phyloP scores from a whole-genome alignment of 2,888 invertebrate species.

The Pseudanteris insignis region DNA sequence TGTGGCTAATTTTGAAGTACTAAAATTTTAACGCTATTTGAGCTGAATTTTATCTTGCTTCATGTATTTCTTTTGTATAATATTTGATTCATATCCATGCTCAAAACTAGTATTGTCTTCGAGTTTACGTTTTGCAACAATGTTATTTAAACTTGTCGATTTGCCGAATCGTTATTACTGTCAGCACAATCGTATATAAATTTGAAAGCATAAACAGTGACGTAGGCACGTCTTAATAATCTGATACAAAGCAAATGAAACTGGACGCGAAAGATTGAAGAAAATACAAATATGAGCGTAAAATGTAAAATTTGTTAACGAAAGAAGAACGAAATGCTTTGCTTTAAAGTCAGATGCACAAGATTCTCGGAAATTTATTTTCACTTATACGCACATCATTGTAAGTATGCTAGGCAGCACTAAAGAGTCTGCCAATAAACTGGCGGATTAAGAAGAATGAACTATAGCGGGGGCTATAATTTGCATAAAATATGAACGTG shows the following conservation, averaged over 20 bases:
- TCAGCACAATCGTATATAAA: conserved; percentile 13
- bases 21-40: no score
- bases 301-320: conserved; percentile 41
- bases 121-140: no score
- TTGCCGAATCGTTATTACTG: conserved; percentile 12
- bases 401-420: conserved; percentile 36
- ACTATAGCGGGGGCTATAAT: conserved; percentile 51
- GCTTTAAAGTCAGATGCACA: conserved; percentile 33
- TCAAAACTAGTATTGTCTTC: no score
- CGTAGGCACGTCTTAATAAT: no score
- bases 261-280: conserved; percentile 5
- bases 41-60: no score
- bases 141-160: conserved; percentile 6
- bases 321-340: conserved; percentile 28
- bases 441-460: conserved; percentile 47
- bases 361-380: conserved; percentile 47
- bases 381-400: conserved; percentile 51
- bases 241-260: no score
- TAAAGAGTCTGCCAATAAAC: conserved; percentile 47
- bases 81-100: no score
- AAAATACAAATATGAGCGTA: conserved; percentile 20
- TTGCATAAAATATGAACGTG: conserved; percentile 57
- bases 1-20: no score
- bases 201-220: conserved; percentile 12
- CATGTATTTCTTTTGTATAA: no score